Base-by-base conservation (phyloP, 2,797 vertebrate genomes). In the Esox masquinongy region DNA sequence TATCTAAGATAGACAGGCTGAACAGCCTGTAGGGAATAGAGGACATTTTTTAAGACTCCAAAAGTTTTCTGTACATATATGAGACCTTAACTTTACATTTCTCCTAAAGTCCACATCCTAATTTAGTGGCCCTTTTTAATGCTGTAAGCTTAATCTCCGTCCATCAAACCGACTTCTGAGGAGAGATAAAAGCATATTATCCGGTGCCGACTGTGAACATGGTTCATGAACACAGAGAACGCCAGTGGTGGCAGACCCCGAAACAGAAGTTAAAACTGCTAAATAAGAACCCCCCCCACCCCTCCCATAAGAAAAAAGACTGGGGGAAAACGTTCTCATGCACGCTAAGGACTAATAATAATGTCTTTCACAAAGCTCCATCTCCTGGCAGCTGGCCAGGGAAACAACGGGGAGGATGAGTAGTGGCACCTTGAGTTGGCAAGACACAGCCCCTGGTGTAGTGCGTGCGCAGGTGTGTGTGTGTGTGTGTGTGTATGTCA, bases 291-390 rank as follows among this genome's bases (percentile, higher is more conserved):
- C 67, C 19, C 53, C 53, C 53, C 53, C 17, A 19, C 1, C 51
- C 51, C n/a, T 34, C 34, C 34, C 34, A 6, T 77, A 79, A 77
- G 77, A 82, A 68, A 68, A 17, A 74, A 78, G 78, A 15, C 26
- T 26, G 50, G 64, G 22, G 22, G 19, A 72, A 77, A 77, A 80
- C 71, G 80, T 68, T 90, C 86, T 83, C 80, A 80, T 90, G 88
- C 81, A 68, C 82, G 77, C 85, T 82, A 50, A 79, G 72, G 83
- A 82, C 83, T 34, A 70, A 86, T 82, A 81, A 89, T 89, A 86
- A 89, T 86, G 86, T 83, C 86, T 87, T 83, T 84, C 66, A 84
- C 85, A 86, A 86, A 91, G 85, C 36, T 39, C 7, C 36, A 39
- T 39, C 36, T 6, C 36, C 36, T 92, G 91, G 90, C 89, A 83